Conservation (phyloP, 2,113 vertebrate genomes). For the Atherinomorus stipes region DNA sequence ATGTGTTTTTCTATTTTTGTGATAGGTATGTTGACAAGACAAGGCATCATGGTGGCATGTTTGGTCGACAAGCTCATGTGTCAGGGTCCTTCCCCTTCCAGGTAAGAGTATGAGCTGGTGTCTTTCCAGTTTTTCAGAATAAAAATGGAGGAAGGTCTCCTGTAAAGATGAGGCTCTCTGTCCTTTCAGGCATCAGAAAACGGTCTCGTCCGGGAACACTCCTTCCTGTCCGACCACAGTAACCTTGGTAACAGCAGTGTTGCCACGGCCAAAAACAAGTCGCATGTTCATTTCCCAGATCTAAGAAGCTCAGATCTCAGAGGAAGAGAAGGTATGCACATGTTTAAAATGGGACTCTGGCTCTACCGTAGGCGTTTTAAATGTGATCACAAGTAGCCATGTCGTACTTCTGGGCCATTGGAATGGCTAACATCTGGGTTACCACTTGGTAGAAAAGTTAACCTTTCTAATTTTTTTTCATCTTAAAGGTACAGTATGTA, state of each 20-base stretch:
- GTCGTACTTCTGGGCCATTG: too few relatives aligned
- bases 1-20: background rate
- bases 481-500: too few relatives aligned
- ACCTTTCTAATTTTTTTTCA: too few relatives aligned
- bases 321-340: slow-evolving; percentile 41
- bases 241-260: slow-evolving; percentile 1
- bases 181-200: slow-evolving; percentile 35
- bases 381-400: too few relatives aligned
- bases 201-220: slow-evolving; percentile 12
- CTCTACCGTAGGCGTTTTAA: too few relatives aligned
- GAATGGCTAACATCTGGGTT: too few relatives aligned
- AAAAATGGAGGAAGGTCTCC: background rate
- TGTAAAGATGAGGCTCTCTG: background rate
- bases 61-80: slow-evolving; percentile 69
- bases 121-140: background rate
- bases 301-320: slow-evolving; percentile 41
- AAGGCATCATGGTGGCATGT: slow-evolving; percentile 77
- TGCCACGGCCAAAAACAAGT: slow-evolving; percentile 29
- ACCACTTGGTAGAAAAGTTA: too few relatives aligned
- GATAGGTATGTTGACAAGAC: slow-evolving; percentile 82
- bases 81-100: slow-evolving; percentile 44
- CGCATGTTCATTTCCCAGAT: slow-evolving; percentile 56
- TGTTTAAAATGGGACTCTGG: too few relatives aligned
- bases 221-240: slow-evolving; percentile 24
- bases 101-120: slow-evolving; percentile 59